Conservation (phyloP, 2,797 vertebrate species). For the Crenichthys baileyi region DNA sequence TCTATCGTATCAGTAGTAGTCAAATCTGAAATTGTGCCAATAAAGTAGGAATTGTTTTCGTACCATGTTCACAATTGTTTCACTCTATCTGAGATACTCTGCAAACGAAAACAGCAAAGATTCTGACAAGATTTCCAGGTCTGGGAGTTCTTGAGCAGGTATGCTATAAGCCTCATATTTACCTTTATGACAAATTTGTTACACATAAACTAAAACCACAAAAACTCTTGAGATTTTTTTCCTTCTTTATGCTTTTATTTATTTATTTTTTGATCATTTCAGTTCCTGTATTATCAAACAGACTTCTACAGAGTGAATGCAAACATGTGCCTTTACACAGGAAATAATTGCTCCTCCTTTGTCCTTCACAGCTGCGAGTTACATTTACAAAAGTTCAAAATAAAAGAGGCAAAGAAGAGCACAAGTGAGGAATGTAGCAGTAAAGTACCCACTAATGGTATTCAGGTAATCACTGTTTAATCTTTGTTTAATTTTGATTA, state of each 20-base stretch:
- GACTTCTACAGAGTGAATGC: constrained; percentile 4
- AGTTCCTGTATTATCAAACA: background rate
- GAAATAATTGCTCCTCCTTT: background rate
- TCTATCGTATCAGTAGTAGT: background rate
- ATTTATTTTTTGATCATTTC: background rate
- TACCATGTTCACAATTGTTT: too few species aligned
- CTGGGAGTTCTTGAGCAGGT: too few species aligned
- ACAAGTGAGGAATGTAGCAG: constrained; percentile 3
- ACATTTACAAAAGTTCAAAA: constrained; percentile 25
- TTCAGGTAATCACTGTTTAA: background rate
- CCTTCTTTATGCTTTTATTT: background rate
- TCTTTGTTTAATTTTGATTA: background rate
- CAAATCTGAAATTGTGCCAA: background rate
- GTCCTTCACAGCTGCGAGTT: constrained; percentile 15
- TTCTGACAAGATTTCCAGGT: too few species aligned
- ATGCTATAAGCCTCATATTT: too few species aligned
- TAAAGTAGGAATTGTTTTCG: too few species aligned
- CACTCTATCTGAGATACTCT: too few species aligned
- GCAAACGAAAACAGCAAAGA: too few species aligned
- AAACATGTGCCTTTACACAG: background rate
- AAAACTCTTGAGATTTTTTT: background rate
- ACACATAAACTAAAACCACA: background rate
- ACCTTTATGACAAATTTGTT: too few species aligned
- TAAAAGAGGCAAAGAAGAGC: constrained; percentile 7
- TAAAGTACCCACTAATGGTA: constrained; percentile 5